These are phyloP conservation scores for Noctua janthe DNA, from an alignment of 2,888 invertebrate species.

Conservation along the genomic window DNA sequence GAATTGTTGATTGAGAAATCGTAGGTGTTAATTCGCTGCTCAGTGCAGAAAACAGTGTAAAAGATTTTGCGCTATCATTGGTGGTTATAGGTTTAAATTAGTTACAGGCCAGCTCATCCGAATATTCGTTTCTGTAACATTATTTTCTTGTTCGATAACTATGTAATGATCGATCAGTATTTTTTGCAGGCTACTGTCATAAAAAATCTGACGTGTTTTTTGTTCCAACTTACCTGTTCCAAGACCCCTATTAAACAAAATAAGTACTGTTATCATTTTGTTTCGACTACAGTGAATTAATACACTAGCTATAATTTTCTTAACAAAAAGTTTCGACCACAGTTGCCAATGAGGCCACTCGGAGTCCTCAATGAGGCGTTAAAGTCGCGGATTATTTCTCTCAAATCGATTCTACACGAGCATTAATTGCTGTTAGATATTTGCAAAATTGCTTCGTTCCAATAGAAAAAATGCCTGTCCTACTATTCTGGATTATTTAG, in stretches of 20 bases:
- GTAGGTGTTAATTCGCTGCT: not conserved
- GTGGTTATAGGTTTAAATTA: not conserved
- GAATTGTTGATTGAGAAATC: not conserved
- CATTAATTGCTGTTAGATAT: constrained; percentile 25
- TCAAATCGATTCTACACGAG: constrained; percentile 51
- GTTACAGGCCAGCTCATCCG: not conserved
- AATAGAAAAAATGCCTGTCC: constrained; percentile 21
- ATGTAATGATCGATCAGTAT: not conserved
- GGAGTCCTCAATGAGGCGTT: constrained; percentile 48
- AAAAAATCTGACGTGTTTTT: constrained; percentile 6
- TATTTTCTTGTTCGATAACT: not conserved
- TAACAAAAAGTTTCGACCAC: constrained; percentile 32
- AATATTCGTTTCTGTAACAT: not conserved
- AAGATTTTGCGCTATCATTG: not conserved
- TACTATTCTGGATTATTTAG: constrained; percentile 13
- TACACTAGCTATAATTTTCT: constrained; percentile 10
- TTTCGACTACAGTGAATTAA: not conserved
- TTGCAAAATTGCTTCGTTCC: constrained; percentile 31
- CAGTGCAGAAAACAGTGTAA: not conserved
- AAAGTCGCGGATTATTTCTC: constrained; percentile 50
- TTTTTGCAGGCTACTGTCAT: not conserved
- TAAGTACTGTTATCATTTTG: not conserved
- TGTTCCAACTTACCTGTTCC: not conserved
- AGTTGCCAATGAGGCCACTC: constrained; percentile 33
- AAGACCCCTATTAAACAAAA: not conserved